A percentile compares a stretch with the other conserved stretches of the same genome.
phyloP scores from a whole-genome alignment of 2,113 vertebrate species.

The Sarotherodon lohbergeri region DNA sequence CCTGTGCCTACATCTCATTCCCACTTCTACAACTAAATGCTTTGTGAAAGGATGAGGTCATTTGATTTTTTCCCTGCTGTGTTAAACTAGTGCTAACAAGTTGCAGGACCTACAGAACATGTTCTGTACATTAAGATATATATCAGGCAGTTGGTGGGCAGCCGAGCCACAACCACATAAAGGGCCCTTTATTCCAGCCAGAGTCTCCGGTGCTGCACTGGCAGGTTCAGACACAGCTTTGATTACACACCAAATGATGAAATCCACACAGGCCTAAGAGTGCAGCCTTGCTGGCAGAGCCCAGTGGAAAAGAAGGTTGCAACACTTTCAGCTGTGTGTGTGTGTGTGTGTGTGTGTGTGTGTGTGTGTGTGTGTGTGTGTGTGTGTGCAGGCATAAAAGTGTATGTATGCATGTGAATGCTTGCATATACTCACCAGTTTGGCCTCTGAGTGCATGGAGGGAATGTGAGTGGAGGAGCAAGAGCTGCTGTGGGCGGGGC shows the following conservation, averaged over 20 bases:
- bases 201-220: constrained; percentile 55
- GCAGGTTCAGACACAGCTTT: constrained; percentile 68
- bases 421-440: constrained; percentile 83
- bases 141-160: constrained; percentile 68
- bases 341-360: background rate
- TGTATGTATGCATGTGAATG: constrained; percentile 26
- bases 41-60: constrained; percentile 71
- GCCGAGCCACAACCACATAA: constrained; percentile 62
- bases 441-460: constrained; percentile 97
- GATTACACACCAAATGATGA: constrained; percentile 70
- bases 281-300: constrained; percentile 60
- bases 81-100: constrained; percentile 74
- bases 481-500: constrained; percentile 86
- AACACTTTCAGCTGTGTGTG: constrained; percentile 39
- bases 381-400: background rate
- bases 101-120: constrained; percentile 67
- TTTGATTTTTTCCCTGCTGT: constrained; percentile 47
- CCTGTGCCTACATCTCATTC: constrained; percentile 3
- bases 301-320: constrained; percentile 64
- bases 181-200: constrained; percentile 64
- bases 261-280: constrained; percentile 67
- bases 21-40: constrained; percentile 51
- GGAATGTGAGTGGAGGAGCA: constrained; percentile 94
- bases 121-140: constrained; percentile 75
- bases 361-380: background rate